Evolutionary conservation across 2,797 vertebrate genomes (phyloP), one percentile per base, ranked within the genome.

Genomic region (Myotis planiceps): DNA sequence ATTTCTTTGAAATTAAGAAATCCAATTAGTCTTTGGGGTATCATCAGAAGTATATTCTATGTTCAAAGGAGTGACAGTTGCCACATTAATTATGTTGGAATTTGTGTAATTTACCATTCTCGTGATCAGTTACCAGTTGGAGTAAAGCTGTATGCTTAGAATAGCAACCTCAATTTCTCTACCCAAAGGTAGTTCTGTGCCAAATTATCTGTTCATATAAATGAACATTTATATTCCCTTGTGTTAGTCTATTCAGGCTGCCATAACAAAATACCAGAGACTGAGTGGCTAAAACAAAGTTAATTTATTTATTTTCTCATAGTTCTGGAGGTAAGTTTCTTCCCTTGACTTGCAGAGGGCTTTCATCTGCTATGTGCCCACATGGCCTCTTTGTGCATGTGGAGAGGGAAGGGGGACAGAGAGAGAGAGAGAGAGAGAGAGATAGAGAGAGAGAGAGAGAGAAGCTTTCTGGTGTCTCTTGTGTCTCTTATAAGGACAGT

Each of bases 1-100:
- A 47, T 39, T 83, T 79, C 34, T 92, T 87, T 60, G 78, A 85
- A 86, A 71, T 92, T n/a, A 93, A 39, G 29, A 4, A 63, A 60
- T 60, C 72, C 21, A 51, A 29, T 8, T 55, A 60, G 42, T 89
- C 19, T 39, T 51, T 68, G 14, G 12, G 23, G 25, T 69, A 9
- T 58, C 19, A 39, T 47, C 25, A 32, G 45, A 65, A 60, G 10
- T 42, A 6, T 34, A 39, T 66, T 89, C 23, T 76, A 94, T 74
- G 2, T 29, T 45, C 63, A 95, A 78, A 82, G 9, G 27, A 85
- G 6, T 75, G 14, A 58, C 1, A 37, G 9, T 37, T 79, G 10
- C 8, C 51, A 32, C 6, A 34, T 51, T 86, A 66, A n/a, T 71
- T 72, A 60, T 69, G 23, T 39, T 74, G 18, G 0, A 58, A 27